phyloP scores from a whole-genome alignment of 2,888 invertebrate genomes.

The Cecidostiba fungosa region DNA sequence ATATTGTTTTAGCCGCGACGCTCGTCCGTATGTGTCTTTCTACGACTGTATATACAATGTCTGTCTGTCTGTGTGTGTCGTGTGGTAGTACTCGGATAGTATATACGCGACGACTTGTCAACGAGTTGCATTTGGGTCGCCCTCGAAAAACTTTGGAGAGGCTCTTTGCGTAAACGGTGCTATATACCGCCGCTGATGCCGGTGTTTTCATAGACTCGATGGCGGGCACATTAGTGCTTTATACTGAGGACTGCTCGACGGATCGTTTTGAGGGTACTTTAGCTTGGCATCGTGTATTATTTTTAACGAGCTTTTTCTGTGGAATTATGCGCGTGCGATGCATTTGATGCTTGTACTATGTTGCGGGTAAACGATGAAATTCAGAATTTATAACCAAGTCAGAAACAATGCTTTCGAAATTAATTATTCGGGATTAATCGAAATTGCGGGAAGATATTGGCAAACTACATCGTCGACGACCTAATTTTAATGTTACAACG shows the following conservation, averaged over 20 bases:
- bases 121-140: background rate
- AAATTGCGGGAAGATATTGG: background rate
- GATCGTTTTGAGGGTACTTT: no score
- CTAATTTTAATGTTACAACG: background rate
- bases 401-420: no score
- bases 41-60: background rate
- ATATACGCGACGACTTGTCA: background rate
- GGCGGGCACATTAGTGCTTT: background rate
- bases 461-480: background rate
- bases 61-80: background rate
- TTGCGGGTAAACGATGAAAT: no score
- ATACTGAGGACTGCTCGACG: no score
- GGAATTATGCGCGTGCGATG: no score
- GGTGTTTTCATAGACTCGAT: background rate
- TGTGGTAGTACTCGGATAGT: no score
- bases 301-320: no score
- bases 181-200: background rate
- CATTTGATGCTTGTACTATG: no score
- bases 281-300: no score
- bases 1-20: constrained; percentile 44
- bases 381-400: no score
- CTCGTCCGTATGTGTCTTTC: background rate
- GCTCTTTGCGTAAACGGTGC: background rate
- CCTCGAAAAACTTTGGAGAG: background rate
- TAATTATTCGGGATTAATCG: background rate